Evolutionary conservation across 1,140 invertebrate species (phyloP).

Genomic region (Ridgeia piscesae): DNA sequence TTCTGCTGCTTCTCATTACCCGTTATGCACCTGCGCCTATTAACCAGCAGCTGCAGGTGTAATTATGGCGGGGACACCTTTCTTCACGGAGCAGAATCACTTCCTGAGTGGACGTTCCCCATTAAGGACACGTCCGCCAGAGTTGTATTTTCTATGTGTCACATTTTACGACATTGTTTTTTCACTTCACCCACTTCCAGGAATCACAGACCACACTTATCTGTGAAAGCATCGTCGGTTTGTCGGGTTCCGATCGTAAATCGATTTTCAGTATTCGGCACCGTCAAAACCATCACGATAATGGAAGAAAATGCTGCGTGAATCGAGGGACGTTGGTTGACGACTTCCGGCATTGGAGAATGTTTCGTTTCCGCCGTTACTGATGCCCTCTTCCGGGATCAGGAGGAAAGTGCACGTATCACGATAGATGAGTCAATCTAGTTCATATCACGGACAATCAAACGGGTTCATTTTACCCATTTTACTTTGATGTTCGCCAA

Average conservation of each 20-base stretch:
- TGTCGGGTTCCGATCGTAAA: neutral
- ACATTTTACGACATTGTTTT: neutral
- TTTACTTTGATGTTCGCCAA: neutral
- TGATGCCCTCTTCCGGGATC: neutral
- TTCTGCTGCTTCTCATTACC: neutral
- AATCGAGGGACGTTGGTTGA: neutral
- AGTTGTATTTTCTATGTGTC: neutral
- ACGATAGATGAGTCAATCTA: neutral
- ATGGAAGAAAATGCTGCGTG: neutral
- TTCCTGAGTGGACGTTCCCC: neutral
- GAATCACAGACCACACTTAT: neutral
- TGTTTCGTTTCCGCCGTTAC: neutral
- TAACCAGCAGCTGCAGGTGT: neutral
- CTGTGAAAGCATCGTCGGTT: neutral
- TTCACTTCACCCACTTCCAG: neutral
- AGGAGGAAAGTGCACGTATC: neutral
- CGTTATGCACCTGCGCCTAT: neutral
- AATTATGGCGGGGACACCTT: neutral
- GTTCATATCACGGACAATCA: neutral
- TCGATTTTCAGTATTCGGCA: neutral
- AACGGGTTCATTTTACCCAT: neutral
- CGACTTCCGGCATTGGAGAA: neutral
- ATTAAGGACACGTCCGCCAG: neutral
- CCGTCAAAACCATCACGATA: neutral
- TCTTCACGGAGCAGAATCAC: neutral